phyloP scores from a whole-genome alignment of 1,140 invertebrate genomes.

The Camponotus pennsylvanicus region DNA sequence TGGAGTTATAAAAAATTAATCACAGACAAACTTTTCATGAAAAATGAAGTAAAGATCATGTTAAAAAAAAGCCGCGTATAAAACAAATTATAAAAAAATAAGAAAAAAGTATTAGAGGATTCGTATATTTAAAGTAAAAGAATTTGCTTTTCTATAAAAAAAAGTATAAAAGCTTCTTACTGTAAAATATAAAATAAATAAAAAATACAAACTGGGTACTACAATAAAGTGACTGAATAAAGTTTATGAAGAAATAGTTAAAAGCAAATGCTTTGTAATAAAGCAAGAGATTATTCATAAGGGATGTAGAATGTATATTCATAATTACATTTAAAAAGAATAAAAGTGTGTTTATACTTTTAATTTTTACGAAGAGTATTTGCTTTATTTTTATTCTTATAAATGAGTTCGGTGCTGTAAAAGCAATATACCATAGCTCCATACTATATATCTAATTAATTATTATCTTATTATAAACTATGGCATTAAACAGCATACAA shows the following conservation, averaged over 20 bases:
- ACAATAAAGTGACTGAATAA: not conserved
- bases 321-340: not conserved
- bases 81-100: not conserved
- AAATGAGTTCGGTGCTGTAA: not conserved
- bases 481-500: not conserved
- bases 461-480: constrained; percentile 5
- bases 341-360: not conserved
- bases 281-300: not conserved
- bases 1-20: not conserved
- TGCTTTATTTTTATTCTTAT: not conserved
- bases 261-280: not conserved
- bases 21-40: not conserved
- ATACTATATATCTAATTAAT: not conserved
- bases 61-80: not conserved
- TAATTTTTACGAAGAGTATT: not conserved
- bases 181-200: not conserved
- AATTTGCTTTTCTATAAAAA: not conserved
- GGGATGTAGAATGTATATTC: not conserved
- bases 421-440: not conserved
- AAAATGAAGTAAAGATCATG: not conserved
- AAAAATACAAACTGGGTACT: not conserved
- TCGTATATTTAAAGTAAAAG: not conserved
- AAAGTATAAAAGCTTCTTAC: too few relatives aligned
- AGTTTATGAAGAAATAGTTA: constrained; percentile 3
- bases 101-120: not conserved